phyloP scores from a whole-genome alignment of 2,888 invertebrate genomes.

The Hypolimnas misippus region DNA sequence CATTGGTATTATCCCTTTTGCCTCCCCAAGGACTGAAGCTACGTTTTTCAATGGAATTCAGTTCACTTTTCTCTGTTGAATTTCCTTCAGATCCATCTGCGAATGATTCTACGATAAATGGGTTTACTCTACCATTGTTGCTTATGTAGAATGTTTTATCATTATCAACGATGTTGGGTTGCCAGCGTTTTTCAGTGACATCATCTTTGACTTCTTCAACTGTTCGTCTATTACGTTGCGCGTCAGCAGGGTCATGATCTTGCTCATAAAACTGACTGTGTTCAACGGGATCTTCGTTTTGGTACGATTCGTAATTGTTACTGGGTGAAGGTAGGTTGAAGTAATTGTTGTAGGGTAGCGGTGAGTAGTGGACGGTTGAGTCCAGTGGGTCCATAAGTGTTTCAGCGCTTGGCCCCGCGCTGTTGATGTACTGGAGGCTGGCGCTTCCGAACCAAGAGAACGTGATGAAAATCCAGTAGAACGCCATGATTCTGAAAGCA shows the following conservation, averaged over 20 bases:
- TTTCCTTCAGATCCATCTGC: constrained; percentile 51
- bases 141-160: constrained; percentile 57
- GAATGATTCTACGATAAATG: constrained; percentile 49
- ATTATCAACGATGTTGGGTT: constrained; percentile 57
- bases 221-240: constrained; percentile 49
- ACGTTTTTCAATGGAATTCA: constrained; percentile 57
- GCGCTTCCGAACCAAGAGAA: constrained; percentile 68
- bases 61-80: constrained; percentile 46
- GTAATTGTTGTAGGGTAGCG: constrained; percentile 58
- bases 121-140: constrained; percentile 50
- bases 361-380: constrained; percentile 52
- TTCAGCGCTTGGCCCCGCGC: constrained; percentile 54
- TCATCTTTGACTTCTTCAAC: constrained; percentile 45
- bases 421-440: constrained; percentile 71
- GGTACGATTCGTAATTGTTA: constrained; percentile 48
- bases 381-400: constrained; percentile 54
- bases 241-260: constrained; percentile 41
- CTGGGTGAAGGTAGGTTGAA: constrained; percentile 52
- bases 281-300: constrained; percentile 46
- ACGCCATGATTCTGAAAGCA: constrained; percentile 72
- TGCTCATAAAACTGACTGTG: constrained; percentile 48
- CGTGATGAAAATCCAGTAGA: constrained; percentile 68
- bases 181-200: constrained; percentile 52
- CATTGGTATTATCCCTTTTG: constrained; percentile 54
- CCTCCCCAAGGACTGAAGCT: constrained; percentile 80